These are phyloP conservation scores for Rhagium mordax DNA, from an alignment of 2,888 invertebrate genomes.

Conservation along the genomic window DNA sequence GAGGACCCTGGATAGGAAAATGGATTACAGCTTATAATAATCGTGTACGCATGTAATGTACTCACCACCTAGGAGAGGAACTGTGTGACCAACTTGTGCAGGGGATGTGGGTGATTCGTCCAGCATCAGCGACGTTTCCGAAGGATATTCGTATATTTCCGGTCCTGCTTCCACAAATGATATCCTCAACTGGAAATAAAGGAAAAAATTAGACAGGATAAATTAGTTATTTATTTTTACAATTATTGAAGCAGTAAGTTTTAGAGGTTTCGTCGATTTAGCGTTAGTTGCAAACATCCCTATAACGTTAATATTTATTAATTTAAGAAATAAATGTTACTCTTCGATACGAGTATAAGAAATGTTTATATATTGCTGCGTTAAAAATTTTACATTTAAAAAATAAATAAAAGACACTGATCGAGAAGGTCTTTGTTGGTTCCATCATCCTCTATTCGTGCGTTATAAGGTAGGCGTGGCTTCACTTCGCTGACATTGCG, in stretches of 20 bases:
- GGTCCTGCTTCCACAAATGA: constrained; percentile 92
- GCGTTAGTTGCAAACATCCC: too few species aligned
- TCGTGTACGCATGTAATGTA: constrained; percentile 13
- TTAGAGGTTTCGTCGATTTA: too few species aligned
- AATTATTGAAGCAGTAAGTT: not conserved
- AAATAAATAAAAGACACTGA: too few species aligned
- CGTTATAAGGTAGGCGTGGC: too few species aligned
- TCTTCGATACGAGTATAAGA: too few species aligned
- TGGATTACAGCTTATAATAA: not conserved
- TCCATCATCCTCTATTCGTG: too few species aligned
- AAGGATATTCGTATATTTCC: constrained; percentile 94
- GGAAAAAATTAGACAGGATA: not conserved
- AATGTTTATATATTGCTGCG: too few species aligned
- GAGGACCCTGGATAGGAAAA: constrained; percentile 72
- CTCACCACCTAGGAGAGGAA: constrained; percentile 64
- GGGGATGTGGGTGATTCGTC: constrained; percentile 68
- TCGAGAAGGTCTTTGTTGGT: too few species aligned
- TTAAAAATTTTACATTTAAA: too few species aligned
- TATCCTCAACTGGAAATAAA: constrained; percentile 83
- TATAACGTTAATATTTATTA: too few species aligned
- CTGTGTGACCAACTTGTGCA: constrained; percentile 61
- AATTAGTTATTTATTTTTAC: not conserved
- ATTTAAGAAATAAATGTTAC: too few species aligned
- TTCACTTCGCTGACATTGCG: too few species aligned
- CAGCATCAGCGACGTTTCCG: constrained; percentile 86